Percentiles rank a stretch among this genome's conserved stretches.
Evolutionary conservation across 2,113 vertebrate species (phyloP).

Genomic region (Nettapus auritus): DNA sequence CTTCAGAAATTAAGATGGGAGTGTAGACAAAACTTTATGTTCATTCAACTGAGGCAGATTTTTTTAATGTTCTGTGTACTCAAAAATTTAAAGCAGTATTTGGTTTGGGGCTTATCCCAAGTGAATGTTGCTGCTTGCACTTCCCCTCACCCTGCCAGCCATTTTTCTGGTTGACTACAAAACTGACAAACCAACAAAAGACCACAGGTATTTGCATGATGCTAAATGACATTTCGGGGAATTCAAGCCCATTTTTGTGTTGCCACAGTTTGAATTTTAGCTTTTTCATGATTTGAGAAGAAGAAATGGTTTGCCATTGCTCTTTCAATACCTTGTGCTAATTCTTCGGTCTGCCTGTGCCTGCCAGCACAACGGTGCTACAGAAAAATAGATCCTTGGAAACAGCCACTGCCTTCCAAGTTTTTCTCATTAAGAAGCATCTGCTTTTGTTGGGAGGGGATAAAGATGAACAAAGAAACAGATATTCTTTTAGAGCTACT

Average conservation of each 20-base stretch:
- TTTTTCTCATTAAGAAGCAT: neutral
- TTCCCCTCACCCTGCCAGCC: neutral
- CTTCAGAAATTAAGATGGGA: neutral
- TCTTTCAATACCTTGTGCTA: neutral
- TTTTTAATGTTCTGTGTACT: neutral
- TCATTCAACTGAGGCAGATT: neutral
- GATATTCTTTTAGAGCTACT: neutral
- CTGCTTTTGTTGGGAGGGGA: neutral
- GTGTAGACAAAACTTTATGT: neutral
- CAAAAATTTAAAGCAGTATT: neutral
- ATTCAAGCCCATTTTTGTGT: neutral
- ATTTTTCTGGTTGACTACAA: neutral
- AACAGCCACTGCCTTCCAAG: neutral
- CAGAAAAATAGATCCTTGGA: neutral
- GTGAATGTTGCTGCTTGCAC: constrained; percentile 17
- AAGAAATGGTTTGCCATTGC: neutral
- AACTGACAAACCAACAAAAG: constrained; percentile 36
- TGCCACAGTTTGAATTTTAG: neutral
- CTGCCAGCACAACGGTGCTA: neutral
- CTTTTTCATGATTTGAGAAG: neutral
- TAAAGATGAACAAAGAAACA: neutral
- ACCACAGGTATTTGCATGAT: constrained; percentile 45
- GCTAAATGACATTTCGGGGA: neutral
- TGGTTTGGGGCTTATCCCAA: neutral
- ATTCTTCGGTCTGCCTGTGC: neutral